Evolutionary conservation across 2,797 vertebrate genomes (phyloP).

Genomic region (Cossypha heuglini): DNA sequence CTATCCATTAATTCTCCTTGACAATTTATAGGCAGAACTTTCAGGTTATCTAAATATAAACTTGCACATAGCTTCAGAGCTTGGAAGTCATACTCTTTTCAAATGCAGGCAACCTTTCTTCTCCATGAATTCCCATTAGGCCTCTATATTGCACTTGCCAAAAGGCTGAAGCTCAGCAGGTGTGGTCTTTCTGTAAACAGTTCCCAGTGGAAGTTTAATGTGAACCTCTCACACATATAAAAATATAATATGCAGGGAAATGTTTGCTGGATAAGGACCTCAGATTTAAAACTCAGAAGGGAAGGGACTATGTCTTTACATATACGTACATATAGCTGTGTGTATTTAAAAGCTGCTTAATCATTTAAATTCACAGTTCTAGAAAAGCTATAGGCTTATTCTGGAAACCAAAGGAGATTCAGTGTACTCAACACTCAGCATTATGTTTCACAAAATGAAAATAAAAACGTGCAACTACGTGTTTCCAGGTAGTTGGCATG

Average conservation of each 20-base stretch:
- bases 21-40: constrained; percentile 12
- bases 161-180: constrained; percentile 30
- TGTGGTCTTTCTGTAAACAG: constrained; percentile 42
- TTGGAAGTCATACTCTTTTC: constrained; percentile 12
- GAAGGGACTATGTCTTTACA: background rate
- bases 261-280: background rate
- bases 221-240: background rate
- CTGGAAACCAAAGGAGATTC: background rate
- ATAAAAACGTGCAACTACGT: background rate
- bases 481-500: background rate
- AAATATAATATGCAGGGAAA: background rate
- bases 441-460: background rate
- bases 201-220: background rate
- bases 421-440: background rate
- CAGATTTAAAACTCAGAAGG: background rate
- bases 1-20: background rate
- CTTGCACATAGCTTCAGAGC: background rate
- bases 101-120: constrained; percentile 27
- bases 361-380: background rate
- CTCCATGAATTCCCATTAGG: background rate
- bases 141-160: background rate
- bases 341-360: background rate
- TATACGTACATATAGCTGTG: background rate
- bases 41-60: constrained; percentile 34
- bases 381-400: background rate